These are phyloP conservation scores for Euwallacea fornicatus DNA, from an alignment of 1,140 invertebrate genomes.

Conservation along the genomic window DNA sequence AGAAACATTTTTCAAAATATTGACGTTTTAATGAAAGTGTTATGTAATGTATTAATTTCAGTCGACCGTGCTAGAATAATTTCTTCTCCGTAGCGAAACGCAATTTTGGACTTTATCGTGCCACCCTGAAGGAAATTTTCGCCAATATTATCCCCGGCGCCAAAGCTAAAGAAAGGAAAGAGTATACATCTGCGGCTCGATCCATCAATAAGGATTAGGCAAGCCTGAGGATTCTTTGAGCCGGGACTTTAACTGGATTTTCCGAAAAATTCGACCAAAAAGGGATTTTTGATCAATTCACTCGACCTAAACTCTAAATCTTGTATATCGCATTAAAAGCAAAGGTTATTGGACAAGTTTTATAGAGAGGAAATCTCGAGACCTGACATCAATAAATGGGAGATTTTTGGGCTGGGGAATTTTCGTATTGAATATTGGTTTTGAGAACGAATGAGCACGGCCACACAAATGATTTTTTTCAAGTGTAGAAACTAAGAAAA, in stretches of 20 bases:
- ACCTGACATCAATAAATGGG: neutral
- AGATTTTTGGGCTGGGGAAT: neutral
- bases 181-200: slow-evolving; percentile 6
- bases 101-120: no score
- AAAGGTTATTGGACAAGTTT: slow-evolving; percentile 24
- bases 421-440: neutral
- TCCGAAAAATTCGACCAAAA: slow-evolving; percentile 24
- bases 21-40: neutral
- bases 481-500: neutral
- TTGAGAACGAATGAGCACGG: neutral
- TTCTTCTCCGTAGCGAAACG: no score
- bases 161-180: neutral
- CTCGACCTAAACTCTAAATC: slow-evolving; percentile 23
- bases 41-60: no score
- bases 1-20: slow-evolving; percentile 1
- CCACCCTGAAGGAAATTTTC: no score
- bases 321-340: slow-evolving; percentile 14
- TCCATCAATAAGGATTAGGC: slow-evolving; percentile 36
- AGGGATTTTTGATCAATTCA: slow-evolving; percentile 31
- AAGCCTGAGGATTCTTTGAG: slow-evolving; percentile 27
- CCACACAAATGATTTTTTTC: neutral
- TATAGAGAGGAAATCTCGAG: slow-evolving; percentile 12
- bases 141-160: no score
- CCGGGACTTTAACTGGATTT: slow-evolving; percentile 31
- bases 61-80: no score